Evolutionary conservation across 1,140 invertebrate species (phyloP).

Genomic region (Heliconius congener): DNA sequence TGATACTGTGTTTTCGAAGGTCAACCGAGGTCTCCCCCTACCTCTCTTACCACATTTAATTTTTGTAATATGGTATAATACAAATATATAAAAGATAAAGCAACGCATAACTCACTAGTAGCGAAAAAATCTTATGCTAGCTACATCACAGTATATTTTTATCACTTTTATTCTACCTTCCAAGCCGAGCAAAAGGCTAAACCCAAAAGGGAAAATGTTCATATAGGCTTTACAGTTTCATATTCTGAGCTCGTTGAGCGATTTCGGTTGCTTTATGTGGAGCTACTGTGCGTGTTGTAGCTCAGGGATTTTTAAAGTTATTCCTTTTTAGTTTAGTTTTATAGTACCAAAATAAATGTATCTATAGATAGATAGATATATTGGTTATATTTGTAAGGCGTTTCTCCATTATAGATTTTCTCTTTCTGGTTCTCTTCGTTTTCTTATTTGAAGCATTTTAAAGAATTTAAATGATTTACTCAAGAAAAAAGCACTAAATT

Average conservation of each 20-base stretch:
- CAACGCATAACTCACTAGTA: neutral
- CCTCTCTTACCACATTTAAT: no score
- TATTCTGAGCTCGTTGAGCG: constrained; percentile 19
- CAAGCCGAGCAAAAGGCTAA: constrained; percentile 18
- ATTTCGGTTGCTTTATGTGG: constrained; percentile 13
- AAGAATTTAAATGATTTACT: no score
- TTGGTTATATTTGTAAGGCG: no score
- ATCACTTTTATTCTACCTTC: constrained; percentile 6
- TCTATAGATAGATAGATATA: no score
- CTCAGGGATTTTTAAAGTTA: neutral
- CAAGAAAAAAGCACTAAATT: no score
- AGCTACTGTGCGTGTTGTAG: neutral
- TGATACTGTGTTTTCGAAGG: no score
- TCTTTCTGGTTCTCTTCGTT: no score
- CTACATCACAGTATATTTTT: neutral
- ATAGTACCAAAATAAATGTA: no score
- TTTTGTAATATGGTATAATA: neutral
- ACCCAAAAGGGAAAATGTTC: constrained; percentile 27
- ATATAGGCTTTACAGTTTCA: constrained; percentile 26
- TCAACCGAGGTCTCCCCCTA: no score
- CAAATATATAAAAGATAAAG: neutral
- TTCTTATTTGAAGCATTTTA: neutral
- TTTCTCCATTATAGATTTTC: no score
- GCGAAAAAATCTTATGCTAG: neutral
- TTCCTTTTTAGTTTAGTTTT: neutral